Evolutionary conservation across 2,888 invertebrate genomes (phyloP).

Genomic region (Tachina lurida): DNA sequence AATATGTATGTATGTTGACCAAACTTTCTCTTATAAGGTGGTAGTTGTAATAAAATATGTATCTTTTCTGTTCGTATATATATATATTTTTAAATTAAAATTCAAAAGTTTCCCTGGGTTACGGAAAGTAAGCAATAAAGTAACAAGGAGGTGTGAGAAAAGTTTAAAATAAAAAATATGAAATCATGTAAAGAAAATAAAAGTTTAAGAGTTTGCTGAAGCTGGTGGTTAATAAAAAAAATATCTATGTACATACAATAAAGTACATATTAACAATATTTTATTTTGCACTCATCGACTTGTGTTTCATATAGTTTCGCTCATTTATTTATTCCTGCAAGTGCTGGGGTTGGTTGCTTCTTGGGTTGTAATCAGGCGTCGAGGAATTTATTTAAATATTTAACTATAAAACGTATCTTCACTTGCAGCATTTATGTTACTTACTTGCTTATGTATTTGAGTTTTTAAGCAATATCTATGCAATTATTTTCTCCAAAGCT

Average conservation of each 20-base stretch:
- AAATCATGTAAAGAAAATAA: conserved; percentile 28
- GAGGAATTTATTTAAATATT: no score
- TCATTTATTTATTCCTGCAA: conserved; percentile 6
- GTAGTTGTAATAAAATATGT: conserved; percentile 13
- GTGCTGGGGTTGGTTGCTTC: background rate
- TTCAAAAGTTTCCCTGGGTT: conserved; percentile 67
- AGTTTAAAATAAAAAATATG: conserved; percentile 46
- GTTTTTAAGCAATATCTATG: conserved; percentile 24
- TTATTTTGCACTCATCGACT: conserved; percentile 37
- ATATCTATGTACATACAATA: conserved; percentile 14
- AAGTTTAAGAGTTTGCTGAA: conserved; percentile 27
- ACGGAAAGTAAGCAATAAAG: background rate
- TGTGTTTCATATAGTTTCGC: conserved; percentile 6
- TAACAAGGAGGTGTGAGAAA: background rate
- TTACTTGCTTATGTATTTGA: conserved; percentile 22
- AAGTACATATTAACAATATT: conserved; percentile 37
- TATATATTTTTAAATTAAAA: conserved; percentile 61
- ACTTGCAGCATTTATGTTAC: background rate
- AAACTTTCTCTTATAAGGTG: conserved; percentile 42
- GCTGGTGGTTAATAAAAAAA: conserved; percentile 48
- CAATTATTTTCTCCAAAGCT: conserved; percentile 53
- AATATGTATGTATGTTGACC: conserved; percentile 12
- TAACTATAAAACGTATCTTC: no score
- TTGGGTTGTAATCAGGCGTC: background rate
- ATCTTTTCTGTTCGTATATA: conserved; percentile 5